Conservation (phyloP, 2,888 invertebrate genomes). For the Hirtodrosophila alboralis region DNA sequence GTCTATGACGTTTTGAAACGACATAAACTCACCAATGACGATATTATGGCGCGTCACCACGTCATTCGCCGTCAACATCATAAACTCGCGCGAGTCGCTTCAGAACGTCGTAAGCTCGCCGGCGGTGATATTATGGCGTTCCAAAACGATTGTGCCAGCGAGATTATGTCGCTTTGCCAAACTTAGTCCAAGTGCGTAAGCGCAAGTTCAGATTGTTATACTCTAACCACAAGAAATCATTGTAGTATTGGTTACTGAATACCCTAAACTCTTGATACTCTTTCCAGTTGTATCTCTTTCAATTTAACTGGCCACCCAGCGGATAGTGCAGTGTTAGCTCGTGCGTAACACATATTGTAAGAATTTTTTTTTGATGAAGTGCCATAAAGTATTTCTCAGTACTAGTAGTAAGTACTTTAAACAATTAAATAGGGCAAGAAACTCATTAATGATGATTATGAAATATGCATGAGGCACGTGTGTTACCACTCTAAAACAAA, state of each 20-base stretch:
- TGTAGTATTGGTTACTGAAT: too few relatives aligned
- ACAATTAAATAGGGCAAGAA: slow-evolving; percentile 71
- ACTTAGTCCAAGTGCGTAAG: slow-evolving; percentile 11
- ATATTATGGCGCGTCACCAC: too few relatives aligned
- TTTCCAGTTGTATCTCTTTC: not conserved
- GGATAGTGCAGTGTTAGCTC: slow-evolving; percentile 39
- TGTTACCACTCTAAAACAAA: slow-evolving; percentile 1
- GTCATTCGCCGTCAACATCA: too few relatives aligned
- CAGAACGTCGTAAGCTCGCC: too few relatives aligned
- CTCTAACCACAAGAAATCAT: not conserved
- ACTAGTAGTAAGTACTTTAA: too few relatives aligned
- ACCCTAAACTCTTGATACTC: not conserved
- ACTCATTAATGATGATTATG: slow-evolving; percentile 70
- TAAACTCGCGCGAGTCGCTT: too few relatives aligned
- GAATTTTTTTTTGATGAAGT: slow-evolving; percentile 33
- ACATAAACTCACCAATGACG: too few relatives aligned
- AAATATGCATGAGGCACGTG: slow-evolving; percentile 55
- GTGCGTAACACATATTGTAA: slow-evolving; percentile 49
- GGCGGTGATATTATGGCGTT: too few relatives aligned
- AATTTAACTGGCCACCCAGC: too few relatives aligned
- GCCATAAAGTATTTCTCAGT: slow-evolving; percentile 44
- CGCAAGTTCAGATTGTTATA: slow-evolving; percentile 8
- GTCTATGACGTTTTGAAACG: too few relatives aligned
- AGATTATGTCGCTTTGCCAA: too few relatives aligned
- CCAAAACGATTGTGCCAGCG: too few relatives aligned